Base-by-base conservation (phyloP, 2,797 vertebrate species). In the Anabas testudineus region DNA sequence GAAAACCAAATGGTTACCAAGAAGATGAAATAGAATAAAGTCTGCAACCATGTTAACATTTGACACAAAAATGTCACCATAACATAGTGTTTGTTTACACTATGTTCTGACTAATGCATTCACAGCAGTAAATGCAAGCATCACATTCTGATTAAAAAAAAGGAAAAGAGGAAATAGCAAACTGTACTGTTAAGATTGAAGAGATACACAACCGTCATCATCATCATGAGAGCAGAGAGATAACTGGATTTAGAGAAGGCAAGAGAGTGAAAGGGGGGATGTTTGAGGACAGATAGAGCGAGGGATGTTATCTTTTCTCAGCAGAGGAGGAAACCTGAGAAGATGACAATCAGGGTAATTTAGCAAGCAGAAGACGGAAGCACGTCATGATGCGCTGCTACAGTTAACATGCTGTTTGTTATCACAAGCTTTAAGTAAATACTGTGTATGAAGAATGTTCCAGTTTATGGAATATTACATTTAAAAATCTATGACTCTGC, bases 301-400 rank as follows among this genome's bases (percentile, higher is more conserved):
- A 88, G 86, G 90, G 88, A 90, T 89, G 89, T 92, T 93, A 93
- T 93, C 92, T 91, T 83, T 74, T 80, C 86, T 76, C 61, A 82
- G 87, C 92, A 93, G 92, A 90, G 88, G 89, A 93, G 91, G 91
- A 93, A 93, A 92, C 90, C 88, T 90, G 87, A 92, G 91, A 87
- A 92, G 91, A 92, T 93, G 91, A 88, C 91, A 92, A 93, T 93
- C 92, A 82, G 87, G 67, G 82, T 85, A 90, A 93, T 92, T 93
- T 91, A 90, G 87, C 83, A 83, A 90, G 88, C 86, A 79, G 76
- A 88, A 87, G 86, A 90, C 88, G 88, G 91, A 92, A 92, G 83
- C 76, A 5, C 78, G 61, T 89, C 84, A 82, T 55, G 86, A 85
- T 79, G 84, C 46, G 14, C 59, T 53, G 76, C 83, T 55, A 69